Evolutionary conservation across 1,140 invertebrate genomes (phyloP).

Genomic region (Philopotamus ludificatus): DNA sequence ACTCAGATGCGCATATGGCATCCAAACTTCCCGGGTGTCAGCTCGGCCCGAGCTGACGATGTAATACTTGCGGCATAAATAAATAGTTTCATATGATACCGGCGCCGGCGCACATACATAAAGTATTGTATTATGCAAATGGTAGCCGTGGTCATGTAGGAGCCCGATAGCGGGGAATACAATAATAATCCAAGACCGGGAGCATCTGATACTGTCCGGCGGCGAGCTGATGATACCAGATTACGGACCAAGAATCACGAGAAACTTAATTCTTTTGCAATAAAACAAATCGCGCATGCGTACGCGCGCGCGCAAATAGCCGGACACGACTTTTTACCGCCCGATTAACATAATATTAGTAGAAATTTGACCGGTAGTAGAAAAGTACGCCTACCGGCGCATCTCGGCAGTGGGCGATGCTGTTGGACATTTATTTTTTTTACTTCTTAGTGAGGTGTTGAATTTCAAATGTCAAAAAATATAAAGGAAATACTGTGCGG

Average conservation of each 20-base stretch:
- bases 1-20: too few relatives aligned
- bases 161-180: conserved; percentile 15
- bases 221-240: conserved; percentile 9
- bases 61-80: background rate
- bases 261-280: background rate
- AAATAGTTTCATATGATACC: conserved; percentile 18
- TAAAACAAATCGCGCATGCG: background rate
- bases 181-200: conserved; percentile 39
- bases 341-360: too few relatives aligned
- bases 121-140: conserved; percentile 37
- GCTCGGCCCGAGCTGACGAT: background rate
- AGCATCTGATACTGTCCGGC: conserved; percentile 36
- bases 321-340: too few relatives aligned
- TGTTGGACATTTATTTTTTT: too few relatives aligned
- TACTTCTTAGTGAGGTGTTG: too few relatives aligned
- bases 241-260: background rate
- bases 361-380: too few relatives aligned
- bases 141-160: conserved; percentile 29
- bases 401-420: too few relatives aligned
- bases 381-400: too few relatives aligned
- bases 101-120: conserved; percentile 31
- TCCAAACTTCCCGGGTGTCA: background rate
- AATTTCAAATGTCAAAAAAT: too few relatives aligned
- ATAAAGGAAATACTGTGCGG: background rate
- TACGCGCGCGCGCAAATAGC: too few relatives aligned